Base-by-base conservation (phyloP, 2,113 vertebrate genomes). In the Probosciger aterrimus region DNA sequence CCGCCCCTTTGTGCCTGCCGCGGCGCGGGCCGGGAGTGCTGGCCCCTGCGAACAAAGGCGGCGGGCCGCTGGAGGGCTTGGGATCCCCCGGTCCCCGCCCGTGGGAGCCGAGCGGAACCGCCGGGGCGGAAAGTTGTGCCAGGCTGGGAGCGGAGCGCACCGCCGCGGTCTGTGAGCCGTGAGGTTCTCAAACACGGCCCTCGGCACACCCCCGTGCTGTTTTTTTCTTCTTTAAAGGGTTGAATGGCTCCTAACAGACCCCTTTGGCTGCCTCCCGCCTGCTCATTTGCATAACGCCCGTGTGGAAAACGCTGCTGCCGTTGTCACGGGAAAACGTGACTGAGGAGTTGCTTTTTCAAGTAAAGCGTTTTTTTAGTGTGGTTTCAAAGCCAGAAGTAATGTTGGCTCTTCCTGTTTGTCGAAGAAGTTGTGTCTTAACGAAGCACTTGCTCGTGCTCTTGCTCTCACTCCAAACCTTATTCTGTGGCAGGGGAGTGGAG, bases 31-130 rank as follows among this genome's bases (percentile, higher is more conserved):
- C 37, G 28, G 68, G 10, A 74, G 78, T 33, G 41, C 62, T 57
- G 46, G 68, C n/a, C 83, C 90, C 88, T 25, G 44, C 57, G 68
- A 95, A 95, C 95, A 94, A 96, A 95, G 79, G 83, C 65, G 63
- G 39, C 35, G 41, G 75, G 89, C 73, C 62, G 41, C 41, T 4
- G 20, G n/a, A n/a, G 62, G 50, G 55, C 41, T 84, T 37, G 37
- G 76, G 80, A 46, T 74, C 87, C 73, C 50, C 19, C 22, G 43
- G 43, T 71, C 52, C 79, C 75, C 60, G 43, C 70, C 82, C 37
- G 86, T 1, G 30, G 4, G 37, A 84, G 69, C 33, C 46, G 30
- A 46, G 89, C 88, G 68, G 75, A 85, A 79, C 93, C 71, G 71
- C 79, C 23, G 47, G 23, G 74, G 86, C 76, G 55, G 93, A 65